Conservation (phyloP, 2,113 vertebrate genomes). For the Rhinoptilus africanus region DNA sequence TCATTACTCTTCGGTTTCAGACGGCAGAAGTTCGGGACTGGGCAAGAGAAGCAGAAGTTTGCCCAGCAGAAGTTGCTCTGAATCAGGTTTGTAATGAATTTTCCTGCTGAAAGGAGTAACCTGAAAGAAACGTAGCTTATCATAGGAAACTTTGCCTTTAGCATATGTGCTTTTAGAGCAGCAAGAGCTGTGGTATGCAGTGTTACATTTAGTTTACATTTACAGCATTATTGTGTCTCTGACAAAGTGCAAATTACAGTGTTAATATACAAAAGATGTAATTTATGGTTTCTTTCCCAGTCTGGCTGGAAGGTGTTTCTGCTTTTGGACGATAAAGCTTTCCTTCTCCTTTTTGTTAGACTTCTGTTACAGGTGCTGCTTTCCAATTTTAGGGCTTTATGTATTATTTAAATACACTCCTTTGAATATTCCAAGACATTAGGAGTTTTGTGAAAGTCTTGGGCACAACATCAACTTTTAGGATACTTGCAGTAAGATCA, state of each 20-base stretch:
- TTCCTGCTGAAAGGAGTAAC: background rate
- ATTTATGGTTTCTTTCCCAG: background rate
- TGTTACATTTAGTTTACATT: background rate
- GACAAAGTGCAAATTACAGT: background rate
- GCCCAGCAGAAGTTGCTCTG: background rate
- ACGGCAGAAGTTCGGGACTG: background rate
- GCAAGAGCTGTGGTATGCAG: background rate
- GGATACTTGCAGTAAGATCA: background rate
- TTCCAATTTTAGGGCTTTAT: background rate
- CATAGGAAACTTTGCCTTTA: background rate
- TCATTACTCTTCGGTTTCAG: background rate
- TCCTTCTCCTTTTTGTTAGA: background rate
- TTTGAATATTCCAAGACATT: background rate
- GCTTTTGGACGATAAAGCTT: background rate
- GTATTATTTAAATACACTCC: background rate
- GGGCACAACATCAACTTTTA: background rate
- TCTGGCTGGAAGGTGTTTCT: background rate
- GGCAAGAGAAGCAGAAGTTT: slow-evolving; percentile 1
- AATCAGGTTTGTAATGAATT: slow-evolving; percentile 44
- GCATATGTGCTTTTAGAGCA: background rate
- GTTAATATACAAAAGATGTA: background rate
- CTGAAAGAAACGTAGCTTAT: background rate
- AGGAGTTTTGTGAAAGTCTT: background rate
- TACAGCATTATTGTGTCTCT: background rate
- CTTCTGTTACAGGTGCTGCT: background rate